phyloP scores from a whole-genome alignment of 2,888 invertebrate species.

The Leucoptera coffeella region DNA sequence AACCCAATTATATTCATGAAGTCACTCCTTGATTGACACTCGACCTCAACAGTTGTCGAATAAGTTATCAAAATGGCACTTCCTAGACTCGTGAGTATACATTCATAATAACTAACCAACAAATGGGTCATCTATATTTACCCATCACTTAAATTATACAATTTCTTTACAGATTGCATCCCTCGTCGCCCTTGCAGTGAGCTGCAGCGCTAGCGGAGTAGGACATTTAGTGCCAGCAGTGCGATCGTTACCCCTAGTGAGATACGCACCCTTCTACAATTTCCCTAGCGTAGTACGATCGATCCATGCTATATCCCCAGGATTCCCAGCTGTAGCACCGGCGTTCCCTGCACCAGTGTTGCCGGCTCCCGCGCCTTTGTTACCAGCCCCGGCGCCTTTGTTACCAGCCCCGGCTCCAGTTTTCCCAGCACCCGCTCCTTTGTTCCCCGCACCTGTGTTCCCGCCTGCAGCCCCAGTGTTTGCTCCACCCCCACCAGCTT shows the following conservation, averaged over 20 bases:
- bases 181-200: slow-evolving; percentile 25
- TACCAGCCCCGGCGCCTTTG: slow-evolving; percentile 7
- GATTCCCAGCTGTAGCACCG: slow-evolving; percentile 9
- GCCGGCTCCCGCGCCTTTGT: slow-evolving; percentile 11
- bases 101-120: background rate
- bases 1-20: slow-evolving; percentile 27
- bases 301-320: slow-evolving; percentile 22
- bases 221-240: slow-evolving; percentile 23
- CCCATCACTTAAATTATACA: background rate
- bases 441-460: slow-evolving; percentile 4
- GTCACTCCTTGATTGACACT: slow-evolving; percentile 28
- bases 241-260: slow-evolving; percentile 27
- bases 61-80: slow-evolving; percentile 20
- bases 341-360: slow-evolving; percentile 11
- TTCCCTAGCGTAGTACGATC: slow-evolving; percentile 33
- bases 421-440: slow-evolving; percentile 5
- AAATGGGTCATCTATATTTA: background rate
- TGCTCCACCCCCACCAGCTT: slow-evolving; percentile 1
- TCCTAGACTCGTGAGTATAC: slow-evolving; percentile 32
- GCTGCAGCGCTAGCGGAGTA: slow-evolving; percentile 34
- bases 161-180: slow-evolving; percentile 20
- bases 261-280: slow-evolving; percentile 42
- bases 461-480: slow-evolving; percentile 5
- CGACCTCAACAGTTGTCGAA: slow-evolving; percentile 30
- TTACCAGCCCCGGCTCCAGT: slow-evolving; percentile 5